Evolutionary conservation across 1,140 invertebrate species (phyloP), one percentile per base, ranked within the genome.

Genomic region (Chlorops oryzae): DNA sequence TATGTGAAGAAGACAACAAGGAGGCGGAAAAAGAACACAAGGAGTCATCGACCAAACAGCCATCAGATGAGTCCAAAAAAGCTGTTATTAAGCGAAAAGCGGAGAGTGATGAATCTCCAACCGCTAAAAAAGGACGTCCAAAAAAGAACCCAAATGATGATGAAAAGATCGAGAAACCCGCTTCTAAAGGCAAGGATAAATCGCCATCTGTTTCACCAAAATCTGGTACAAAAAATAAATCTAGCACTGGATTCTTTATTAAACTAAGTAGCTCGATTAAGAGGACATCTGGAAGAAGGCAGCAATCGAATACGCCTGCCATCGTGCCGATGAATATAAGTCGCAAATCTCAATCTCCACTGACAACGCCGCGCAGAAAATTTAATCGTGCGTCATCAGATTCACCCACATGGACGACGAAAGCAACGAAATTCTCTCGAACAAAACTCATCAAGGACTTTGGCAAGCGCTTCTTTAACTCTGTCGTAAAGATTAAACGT

Each of bases 391-490:
- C 40, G 15, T 22, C 22, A 22, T 12, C 40, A 22, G 7, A 7
- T 6, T 5, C 40, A 5, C 13, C 50, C 9, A 42, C 34, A 42
- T 43, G 41, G 17, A 38, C 20, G 6, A 47, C 24, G n/a, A 51
- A 47, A 21, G 34, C 54, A 3, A 45, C 45, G 2, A 51, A 51
- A 47, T 47, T 44, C 15, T 42, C 49, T 10, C 47, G 48, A 20
- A 45, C 43, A n/a, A 28, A 50, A 17, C 23, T 47, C n/a, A 50
- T 50, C 25, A 38, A 39, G 24, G 41, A 37, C 9, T 54, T 48
- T 41, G 54, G 54, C 10, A 42, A 44, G 18, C 32, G 41, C 3
- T 38, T 51, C 20, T 55, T 55, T 28, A 35, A 46, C n/a, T 41
- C 25, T 15, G 38, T 28, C 17, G 44, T 55, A 12, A 46, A 47